phyloP scores from a whole-genome alignment of 2,797 vertebrate genomes.

The Carduelis carduelis region DNA sequence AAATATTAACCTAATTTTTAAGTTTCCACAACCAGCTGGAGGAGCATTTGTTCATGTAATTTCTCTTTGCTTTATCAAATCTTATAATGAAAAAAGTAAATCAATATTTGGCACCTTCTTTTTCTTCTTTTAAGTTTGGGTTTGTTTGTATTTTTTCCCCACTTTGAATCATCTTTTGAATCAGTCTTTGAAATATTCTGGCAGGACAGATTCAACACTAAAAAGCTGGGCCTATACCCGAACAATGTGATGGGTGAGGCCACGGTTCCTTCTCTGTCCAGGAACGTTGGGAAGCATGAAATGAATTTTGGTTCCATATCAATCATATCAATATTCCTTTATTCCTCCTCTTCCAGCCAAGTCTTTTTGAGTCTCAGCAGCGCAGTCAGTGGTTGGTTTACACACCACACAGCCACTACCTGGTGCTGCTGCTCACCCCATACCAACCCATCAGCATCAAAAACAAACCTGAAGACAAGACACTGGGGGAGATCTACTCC shows the following conservation, averaged over 20 bases:
- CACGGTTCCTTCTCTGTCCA: background rate
- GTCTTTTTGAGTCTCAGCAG: background rate
- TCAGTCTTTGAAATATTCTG: background rate
- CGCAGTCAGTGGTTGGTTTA: background rate
- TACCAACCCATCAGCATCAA: background rate
- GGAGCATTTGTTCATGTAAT: background rate
- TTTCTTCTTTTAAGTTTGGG: background rate
- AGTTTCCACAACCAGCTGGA: background rate
- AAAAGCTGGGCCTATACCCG: background rate
- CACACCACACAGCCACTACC: background rate
- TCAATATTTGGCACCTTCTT: background rate
- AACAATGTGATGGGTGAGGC: background rate
- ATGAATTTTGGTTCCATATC: background rate
- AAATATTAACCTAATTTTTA: background rate
- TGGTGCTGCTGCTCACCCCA: background rate
- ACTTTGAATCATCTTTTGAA: background rate
- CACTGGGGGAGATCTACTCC: background rate
- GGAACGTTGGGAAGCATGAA: background rate
- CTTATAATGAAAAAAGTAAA: accelerated
- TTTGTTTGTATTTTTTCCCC: accelerated
- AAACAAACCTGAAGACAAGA: constrained; percentile 22
- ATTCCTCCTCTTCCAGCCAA: background rate
- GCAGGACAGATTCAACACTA: background rate
- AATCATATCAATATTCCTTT: background rate
- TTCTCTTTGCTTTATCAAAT: background rate